A percentile compares a stretch with the other conserved stretches of the same genome.
Conservation (phyloP, 2,797 vertebrate species). For the Lutjanus campechanus region DNA sequence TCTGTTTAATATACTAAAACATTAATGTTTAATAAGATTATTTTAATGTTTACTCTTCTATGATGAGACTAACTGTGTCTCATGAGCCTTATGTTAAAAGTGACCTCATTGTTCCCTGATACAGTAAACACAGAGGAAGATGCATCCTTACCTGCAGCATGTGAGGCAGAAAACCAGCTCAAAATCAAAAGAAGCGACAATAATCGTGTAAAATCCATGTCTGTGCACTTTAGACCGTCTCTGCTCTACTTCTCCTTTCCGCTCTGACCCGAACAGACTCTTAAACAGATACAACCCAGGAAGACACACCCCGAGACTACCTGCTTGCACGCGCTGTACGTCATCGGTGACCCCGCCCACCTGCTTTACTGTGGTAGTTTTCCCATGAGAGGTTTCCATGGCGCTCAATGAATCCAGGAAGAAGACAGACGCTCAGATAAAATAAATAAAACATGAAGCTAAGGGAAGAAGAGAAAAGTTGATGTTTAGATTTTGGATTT, state of each 20-base stretch:
- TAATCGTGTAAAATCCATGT: slow-evolving; percentile 42
- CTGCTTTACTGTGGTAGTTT: neutral
- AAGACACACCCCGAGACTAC: slow-evolving; percentile 70
- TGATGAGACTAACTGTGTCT: neutral
- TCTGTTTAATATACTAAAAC: fast-evolving
- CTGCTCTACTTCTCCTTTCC: fast-evolving
- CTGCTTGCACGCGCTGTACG: slow-evolving; percentile 9
- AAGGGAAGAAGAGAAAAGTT: neutral
- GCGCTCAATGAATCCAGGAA: neutral
- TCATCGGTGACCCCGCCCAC: slow-evolving; percentile 22
- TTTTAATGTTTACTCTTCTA: no score
- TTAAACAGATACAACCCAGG: neutral
- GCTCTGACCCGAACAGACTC: fast-evolving
- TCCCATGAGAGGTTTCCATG: neutral
- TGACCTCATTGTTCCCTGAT: neutral
- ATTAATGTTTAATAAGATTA: neutral
- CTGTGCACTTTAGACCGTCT: fast-evolving
- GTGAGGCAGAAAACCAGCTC: slow-evolving; percentile 12
- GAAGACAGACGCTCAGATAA: neutral
- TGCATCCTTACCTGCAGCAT: neutral
- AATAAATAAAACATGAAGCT: no score
- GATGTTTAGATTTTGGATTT: no score
- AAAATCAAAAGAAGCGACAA: slow-evolving; percentile 1
- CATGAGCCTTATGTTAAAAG: neutral
- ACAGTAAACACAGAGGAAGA: neutral